Base-by-base conservation (phyloP, 2,888 invertebrate genomes). In the Arctia plantaginis region DNA sequence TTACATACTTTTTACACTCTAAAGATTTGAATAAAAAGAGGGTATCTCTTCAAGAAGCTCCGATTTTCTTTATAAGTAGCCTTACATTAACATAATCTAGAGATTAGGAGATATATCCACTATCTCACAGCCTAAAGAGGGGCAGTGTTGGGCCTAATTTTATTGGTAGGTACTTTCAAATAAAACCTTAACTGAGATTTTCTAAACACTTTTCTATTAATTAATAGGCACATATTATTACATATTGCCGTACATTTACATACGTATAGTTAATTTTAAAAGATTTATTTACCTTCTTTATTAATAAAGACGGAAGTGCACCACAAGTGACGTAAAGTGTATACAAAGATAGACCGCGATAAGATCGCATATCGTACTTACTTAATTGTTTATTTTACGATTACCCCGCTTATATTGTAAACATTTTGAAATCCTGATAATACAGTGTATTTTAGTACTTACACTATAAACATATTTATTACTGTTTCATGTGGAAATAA, bases 41-140 rank as follows among this genome's bases (percentile, higher is more conserved):
- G 77, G 80, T 79, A 82, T 77, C 81, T 79, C 78, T 81, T 80
- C 83, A 80, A 84, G 83, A 85, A 86, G 85, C 85, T 84, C 81
- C 78, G 77, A 82, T 79, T 80, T 71, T 23, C 68, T 73, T 74
- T 71, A 86, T 87, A 88, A 87, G 85, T 87, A 87, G 85, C 80
- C 85, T 82, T 72, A 81, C 82, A 90, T 92, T 90, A 88, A 82
- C 92, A 90, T 92, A 91, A 90, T 90, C 89, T 78, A 75, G 74
- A 86, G 90, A 88, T 89, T 89, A 84, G 79, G 77, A 86, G 77
- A 80, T 71, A 77, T 78, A 77, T 70, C 55, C 73, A 67, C 71
- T 75, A 82, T 81, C 74, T 77, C 75, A 80, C 80, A 77, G 79
- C 70, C 74, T 76, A 35, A 20, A 64, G 59, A 51, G 20, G 0